Conservation (phyloP, 2,888 invertebrate genomes). For the Philereme vetulata region DNA sequence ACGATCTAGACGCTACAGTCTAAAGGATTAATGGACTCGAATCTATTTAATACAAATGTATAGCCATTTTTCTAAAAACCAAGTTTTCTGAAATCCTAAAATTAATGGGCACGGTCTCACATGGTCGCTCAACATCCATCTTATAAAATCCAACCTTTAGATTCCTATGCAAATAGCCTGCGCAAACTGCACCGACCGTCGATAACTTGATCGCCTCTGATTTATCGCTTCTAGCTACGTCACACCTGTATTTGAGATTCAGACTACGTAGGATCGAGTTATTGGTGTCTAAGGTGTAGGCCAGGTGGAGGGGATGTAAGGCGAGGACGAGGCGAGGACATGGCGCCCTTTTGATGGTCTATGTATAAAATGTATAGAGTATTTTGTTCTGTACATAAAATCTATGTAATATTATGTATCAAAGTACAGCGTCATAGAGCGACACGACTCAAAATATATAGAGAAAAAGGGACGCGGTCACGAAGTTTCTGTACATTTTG, state of each 20-base stretch:
- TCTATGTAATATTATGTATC: too few relatives aligned
- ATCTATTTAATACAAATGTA: neutral
- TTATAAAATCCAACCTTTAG: slow-evolving; percentile 30
- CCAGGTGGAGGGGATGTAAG: too few relatives aligned
- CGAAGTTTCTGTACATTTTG: too few relatives aligned
- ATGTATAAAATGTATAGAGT: too few relatives aligned
- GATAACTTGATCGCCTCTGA: slow-evolving; percentile 66
- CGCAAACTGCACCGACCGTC: slow-evolving; percentile 41
- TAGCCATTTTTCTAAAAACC: neutral
- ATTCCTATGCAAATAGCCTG: slow-evolving; percentile 36
- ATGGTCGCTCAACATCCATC: slow-evolving; percentile 29
- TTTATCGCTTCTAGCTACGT: slow-evolving; percentile 50
- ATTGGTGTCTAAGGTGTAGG: neutral
- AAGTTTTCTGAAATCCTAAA: neutral
- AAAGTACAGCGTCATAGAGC: too few relatives aligned
- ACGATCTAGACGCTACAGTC: too few relatives aligned
- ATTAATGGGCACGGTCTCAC: slow-evolving; percentile 36
- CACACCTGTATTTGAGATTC: slow-evolving; percentile 64
- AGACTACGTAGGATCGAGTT: slow-evolving; percentile 43
- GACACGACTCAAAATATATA: too few relatives aligned
- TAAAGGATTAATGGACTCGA: neutral
- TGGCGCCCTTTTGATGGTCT: too few relatives aligned
- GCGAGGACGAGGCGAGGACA: too few relatives aligned
- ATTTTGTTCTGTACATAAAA: too few relatives aligned
- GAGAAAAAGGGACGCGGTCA: too few relatives aligned